phyloP scores from a whole-genome alignment of 2,113 vertebrate genomes.

The Microtus richardsoni region DNA sequence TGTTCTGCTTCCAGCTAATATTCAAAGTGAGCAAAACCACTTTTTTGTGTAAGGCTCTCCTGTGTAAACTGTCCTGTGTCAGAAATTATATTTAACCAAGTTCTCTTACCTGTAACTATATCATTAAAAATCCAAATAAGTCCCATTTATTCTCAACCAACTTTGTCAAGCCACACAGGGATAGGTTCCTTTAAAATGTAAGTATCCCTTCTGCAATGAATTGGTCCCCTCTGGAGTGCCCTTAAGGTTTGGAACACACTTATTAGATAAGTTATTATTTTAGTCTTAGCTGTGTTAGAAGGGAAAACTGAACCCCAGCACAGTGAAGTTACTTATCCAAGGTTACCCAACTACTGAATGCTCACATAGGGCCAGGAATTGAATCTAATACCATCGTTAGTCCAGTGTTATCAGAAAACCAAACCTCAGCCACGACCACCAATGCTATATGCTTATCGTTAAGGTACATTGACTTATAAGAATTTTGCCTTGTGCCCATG shows the following conservation, averaged over 20 bases:
- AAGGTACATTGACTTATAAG: background rate
- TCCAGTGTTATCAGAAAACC: background rate
- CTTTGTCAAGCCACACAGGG: background rate
- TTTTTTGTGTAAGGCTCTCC: background rate
- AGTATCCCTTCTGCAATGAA: background rate
- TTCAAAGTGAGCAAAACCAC: background rate
- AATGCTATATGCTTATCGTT: background rate
- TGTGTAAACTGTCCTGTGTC: background rate
- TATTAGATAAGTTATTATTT: background rate
- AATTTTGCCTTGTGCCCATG: background rate
- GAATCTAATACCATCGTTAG: background rate
- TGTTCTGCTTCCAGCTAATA: background rate
- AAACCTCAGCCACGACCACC: background rate
- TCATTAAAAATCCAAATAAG: background rate
- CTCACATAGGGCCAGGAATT: background rate
- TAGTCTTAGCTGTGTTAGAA: background rate
- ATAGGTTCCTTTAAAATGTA: background rate
- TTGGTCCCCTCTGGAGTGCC: background rate
- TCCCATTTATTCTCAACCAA: background rate
- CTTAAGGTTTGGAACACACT: background rate
- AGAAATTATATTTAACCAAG: background rate
- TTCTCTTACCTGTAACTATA: background rate
- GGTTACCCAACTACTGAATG: background rate
- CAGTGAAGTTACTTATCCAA: constrained; percentile 9
- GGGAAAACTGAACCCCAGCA: background rate